Base-by-base conservation (phyloP, 2,888 invertebrate species). In the Himalopsyche tibetana region DNA sequence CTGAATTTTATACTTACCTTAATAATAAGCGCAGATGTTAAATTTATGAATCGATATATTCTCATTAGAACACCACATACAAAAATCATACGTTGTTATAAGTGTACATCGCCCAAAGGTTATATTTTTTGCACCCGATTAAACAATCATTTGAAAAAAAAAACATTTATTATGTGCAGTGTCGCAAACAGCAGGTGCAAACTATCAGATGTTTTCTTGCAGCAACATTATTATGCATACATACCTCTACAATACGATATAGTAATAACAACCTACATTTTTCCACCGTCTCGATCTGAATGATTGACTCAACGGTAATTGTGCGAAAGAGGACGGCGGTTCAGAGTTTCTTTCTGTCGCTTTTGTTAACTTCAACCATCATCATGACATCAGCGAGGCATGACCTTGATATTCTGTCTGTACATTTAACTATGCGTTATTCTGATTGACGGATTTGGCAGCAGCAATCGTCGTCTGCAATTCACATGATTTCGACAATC, bases 321-420 rank as follows among this genome's bases (percentile, higher is more conserved):
- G 63, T 63, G 63, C 19, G 63, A 63, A 63, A 63, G 63, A 63
- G 63, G 63, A 63, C 19, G 63, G 19, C 63, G 63, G 28, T 19
- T 19, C 63, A n/a, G 56, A 56, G 63, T 9, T 63, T 63, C 19
- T 63, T 63, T 63, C 63, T 63, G 63, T 63, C 19, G 63, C 19
- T 28, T 63, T 63, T 28, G 63, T 63, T 63, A 15, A 28, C 19
- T 28, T 2, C n/a, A 63, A 19, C 11, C 63, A 63, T 63, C 63
- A 19, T 63, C 63, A 63, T 63, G 63, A 63, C 63, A 63, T 63
- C 19, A 63, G 63, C 63, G 63, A 63, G 63, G 63, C 63, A 28
- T 63, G 63, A 19, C 63, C 63, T 63, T 63, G 19, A 63, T 63
- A 19, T 28, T 63, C 19, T 19, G 63, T 63, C 6, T 8, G 19